Conservation (phyloP, 2,113 vertebrate genomes). For the Lepus timidus region DNA sequence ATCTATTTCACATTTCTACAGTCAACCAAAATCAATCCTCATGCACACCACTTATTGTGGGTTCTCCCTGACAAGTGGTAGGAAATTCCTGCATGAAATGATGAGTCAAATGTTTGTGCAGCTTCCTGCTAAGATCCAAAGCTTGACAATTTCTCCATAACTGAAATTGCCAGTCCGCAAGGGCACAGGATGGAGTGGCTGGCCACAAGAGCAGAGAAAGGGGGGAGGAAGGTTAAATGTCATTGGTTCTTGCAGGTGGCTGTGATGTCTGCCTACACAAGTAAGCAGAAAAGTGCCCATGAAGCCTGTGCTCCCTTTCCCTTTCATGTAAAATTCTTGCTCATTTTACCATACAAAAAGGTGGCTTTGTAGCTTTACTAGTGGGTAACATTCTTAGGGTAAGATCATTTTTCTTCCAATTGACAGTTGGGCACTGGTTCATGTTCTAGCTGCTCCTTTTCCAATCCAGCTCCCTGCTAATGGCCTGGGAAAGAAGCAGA, state of each 20-base stretch:
- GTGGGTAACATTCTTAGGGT: not conserved
- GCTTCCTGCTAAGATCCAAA: not conserved
- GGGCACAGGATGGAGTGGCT: not conserved
- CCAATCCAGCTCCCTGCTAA: too few relatives aligned
- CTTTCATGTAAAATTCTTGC: not conserved
- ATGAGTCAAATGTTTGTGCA: not conserved
- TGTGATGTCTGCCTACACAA: not conserved
- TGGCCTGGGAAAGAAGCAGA: too few relatives aligned
- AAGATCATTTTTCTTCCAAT: slow-evolving; percentile 26
- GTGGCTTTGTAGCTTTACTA: slow-evolving; percentile 14
- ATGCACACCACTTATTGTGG: slow-evolving; percentile 26
- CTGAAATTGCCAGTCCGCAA: not conserved
- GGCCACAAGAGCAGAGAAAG: not conserved
- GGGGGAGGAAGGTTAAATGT: not conserved
- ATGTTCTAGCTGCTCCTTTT: too few relatives aligned
- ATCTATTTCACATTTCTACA: slow-evolving; percentile 31
- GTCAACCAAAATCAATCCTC: not conserved
- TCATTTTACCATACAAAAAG: not conserved
- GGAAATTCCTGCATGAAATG: not conserved
- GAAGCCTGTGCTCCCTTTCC: not conserved
- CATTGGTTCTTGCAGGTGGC: not conserved
- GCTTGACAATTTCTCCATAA: not conserved
- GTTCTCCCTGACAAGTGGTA: not conserved
- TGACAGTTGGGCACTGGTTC: not conserved
- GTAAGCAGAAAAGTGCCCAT: not conserved